Percentiles rank a stretch among this genome's conserved stretches.
Evolutionary conservation across 2,797 vertebrate genomes (phyloP).

Genomic region (Borostomias antarcticus): DNA sequence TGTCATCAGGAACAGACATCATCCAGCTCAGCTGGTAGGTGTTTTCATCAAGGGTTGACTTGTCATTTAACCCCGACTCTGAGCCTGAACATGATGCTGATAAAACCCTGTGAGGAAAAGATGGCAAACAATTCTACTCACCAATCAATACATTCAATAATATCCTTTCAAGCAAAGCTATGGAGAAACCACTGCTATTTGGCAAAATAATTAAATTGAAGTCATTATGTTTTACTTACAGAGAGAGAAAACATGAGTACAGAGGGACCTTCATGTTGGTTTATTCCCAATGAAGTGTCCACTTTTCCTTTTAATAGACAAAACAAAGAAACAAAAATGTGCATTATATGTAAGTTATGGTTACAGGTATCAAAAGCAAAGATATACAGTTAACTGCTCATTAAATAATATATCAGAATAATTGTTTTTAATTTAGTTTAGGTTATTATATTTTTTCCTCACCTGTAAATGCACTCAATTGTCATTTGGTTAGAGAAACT

Average conservation of each 20-base stretch:
- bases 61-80: slow-evolving; percentile 45
- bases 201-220: not conserved
- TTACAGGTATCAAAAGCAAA: not conserved
- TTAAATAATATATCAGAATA: not conserved
- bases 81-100: slow-evolving; percentile 27
- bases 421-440: too few species aligned
- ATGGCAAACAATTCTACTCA: not conserved
- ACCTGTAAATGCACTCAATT: not conserved
- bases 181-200: not conserved
- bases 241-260: slow-evolving; percentile 45
- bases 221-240: slow-evolving; percentile 57
- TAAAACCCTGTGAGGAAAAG: slow-evolving; percentile 34
- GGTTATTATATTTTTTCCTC: not conserved
- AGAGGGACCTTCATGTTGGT: slow-evolving; percentile 42
- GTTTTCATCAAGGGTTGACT: not conserved
- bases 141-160: not conserved
- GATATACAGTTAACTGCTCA: not conserved
- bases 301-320: not conserved
- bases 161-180: not conserved
- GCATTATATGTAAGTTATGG: not conserved
- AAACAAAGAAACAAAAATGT: not conserved
- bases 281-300: slow-evolving; percentile 16
- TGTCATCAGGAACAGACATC: slow-evolving; percentile 44
- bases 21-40: slow-evolving; percentile 57
- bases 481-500: not conserved